Evolutionary conservation across 2,797 vertebrate genomes (phyloP), one percentile per base, ranked within the genome.

Genomic region (Sebastes steindachneri): DNA sequence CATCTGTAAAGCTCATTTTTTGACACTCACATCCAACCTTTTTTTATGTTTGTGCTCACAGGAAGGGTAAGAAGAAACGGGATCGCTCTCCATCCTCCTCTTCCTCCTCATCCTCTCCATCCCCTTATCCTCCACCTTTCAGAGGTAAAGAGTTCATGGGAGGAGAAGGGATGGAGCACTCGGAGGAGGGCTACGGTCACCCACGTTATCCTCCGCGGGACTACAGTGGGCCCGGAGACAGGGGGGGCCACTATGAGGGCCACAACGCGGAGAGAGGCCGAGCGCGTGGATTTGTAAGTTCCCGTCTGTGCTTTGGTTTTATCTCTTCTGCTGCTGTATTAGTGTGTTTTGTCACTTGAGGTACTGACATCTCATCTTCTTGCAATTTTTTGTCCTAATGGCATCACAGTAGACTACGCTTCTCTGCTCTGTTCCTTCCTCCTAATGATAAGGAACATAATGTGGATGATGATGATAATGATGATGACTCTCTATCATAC

Each of bases 1-100:
- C 3, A 6, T 12, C 35, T 28, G 1, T 64, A 26, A 64, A 69
- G 11, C 45, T 29, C 0, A 19, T 31, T 51, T 12, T 25, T 54
- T 7, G 6, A 19, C 3, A 1, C 31, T 28, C 11, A 15, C 11
- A 0, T 60, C n/a, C 1, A 28, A 9, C 60, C 4, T 73, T 58
- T 41, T 41, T 41, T 45, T 11, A 2, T 14, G 3, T 9, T 70
- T 60, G 69, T 68, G 59, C 2, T 59, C 41, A 48, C 92, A 99
- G 98, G 96, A 99, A 99, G 89, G 97, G 96, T 73, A 97, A 99
- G 85, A 96, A 98, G 94, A 96, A 97, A 41, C 96, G 98, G 3
- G 98, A 99, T 80, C 96, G 98, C 29, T 99, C 98, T 82, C 96
- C 97, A 1, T 99, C 98, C 19, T 98, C 97, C 0, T 99, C 98